A percentile compares a stretch with the other conserved stretches of the same genome.
These are phyloP conservation scores for Lontra canadensis DNA, from an alignment of 2,113 vertebrate genomes.

Conservation along the genomic window DNA sequence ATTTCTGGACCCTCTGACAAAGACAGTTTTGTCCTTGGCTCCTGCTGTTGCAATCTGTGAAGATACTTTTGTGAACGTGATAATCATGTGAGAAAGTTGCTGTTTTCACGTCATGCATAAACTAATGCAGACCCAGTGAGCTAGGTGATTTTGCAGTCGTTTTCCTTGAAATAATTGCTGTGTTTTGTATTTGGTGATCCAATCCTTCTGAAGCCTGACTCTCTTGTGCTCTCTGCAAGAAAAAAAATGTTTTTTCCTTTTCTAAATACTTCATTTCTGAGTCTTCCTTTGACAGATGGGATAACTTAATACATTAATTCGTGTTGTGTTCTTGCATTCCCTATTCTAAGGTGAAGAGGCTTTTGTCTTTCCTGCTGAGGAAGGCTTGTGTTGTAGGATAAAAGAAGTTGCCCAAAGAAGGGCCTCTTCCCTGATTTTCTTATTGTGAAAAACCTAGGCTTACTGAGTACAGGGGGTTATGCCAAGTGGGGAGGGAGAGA, in stretches of 20 bases:
- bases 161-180: constrained; percentile 11
- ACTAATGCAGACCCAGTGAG: neutral
- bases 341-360: neutral
- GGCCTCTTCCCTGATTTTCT: neutral
- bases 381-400: neutral
- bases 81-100: neutral
- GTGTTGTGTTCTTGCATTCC: neutral
- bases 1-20: neutral
- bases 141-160: neutral
- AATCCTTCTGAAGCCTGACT: constrained; percentile 1
- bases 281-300: constrained; percentile 45
- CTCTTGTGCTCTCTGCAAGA: neutral
- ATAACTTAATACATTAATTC: constrained; percentile 19
- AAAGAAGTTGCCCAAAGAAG: neutral
- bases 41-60: neutral
- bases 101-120: neutral
- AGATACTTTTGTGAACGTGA: constrained; percentile 5
- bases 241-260: constrained; percentile 2
- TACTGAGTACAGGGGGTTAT: neutral
- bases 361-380: neutral
- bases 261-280: constrained; percentile 33
- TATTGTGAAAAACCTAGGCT: neutral
- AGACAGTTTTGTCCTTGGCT: neutral
- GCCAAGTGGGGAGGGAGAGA: neutral
- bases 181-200: constrained; percentile 24